phyloP scores from a whole-genome alignment of 2,888 invertebrate genomes.

The Tinea semifulvella region DNA sequence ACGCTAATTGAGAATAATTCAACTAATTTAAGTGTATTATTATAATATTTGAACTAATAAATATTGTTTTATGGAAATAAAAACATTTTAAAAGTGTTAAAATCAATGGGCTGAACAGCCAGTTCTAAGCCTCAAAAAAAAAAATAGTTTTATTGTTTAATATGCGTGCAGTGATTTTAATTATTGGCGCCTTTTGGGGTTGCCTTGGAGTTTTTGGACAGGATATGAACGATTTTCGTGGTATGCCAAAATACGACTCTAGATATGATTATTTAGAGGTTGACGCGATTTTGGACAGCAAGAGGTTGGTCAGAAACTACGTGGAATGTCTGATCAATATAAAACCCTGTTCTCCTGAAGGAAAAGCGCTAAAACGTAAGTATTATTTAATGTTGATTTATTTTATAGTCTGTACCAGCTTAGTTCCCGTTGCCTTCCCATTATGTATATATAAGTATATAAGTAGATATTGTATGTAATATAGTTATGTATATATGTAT shows the following conservation, averaged over 20 bases:
- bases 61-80: no score
- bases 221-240: slow-evolving; percentile 36
- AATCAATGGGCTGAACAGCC: no score
- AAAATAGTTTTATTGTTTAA: slow-evolving; percentile 21
- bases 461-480: no score
- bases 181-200: slow-evolving; percentile 30
- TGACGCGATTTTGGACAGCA: slow-evolving; percentile 73
- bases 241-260: slow-evolving; percentile 54
- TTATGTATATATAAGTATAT: not conserved
- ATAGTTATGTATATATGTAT: no score
- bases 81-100: no score
- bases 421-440: no score
- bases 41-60: no score
- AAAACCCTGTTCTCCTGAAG: slow-evolving; percentile 77
- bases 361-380: slow-evolving; percentile 77
- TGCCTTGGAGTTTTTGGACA: slow-evolving; percentile 26
- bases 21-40: no score
- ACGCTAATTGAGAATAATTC: no score
- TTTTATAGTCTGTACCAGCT: not conserved
- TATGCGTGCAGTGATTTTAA: slow-evolving; percentile 40
- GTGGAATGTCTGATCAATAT: slow-evolving; percentile 73
- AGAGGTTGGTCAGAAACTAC: slow-evolving; percentile 74
- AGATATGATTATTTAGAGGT: slow-evolving; percentile 77
- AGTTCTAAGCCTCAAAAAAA: no score
- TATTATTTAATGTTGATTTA: slow-evolving; percentile 24